Evolutionary conservation across 2,888 invertebrate species (phyloP), one percentile per base, ranked within the genome.

Genomic region (Ametastegia equiseti): DNA sequence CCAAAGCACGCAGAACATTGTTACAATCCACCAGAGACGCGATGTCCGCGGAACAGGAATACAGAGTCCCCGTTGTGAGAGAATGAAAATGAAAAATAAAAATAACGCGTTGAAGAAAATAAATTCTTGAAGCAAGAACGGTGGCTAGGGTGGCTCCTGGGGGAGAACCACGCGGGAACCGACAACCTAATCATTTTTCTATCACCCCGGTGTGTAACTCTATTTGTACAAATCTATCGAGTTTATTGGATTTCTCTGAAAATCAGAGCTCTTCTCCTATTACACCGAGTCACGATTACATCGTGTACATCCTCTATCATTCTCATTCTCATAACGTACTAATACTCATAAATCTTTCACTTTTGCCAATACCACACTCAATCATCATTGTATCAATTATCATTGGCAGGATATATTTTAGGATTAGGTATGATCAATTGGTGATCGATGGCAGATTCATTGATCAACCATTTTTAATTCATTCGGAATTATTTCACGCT

Each of bases 101-200:
- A 67, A 60, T 19, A 19, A 33, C 15, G 23, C 15, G 3, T 11
- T 67, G 7, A 19, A 36, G 30, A 67, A 67, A 39, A 67, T 39
- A 67, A 67, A 67, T 67, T 36, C 65, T 67, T 39, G 36, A n/a
- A 9, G 65, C 0, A 67, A 36, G 30, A 30, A 9, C 19, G 67
- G 39, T 19, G 67, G 19, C 23, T 7, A 2, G n/a, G n/a, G 3
- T 23, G 23, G 19, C 33, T 33, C 47, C n/a, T 6, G 50, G 50
- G 50, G 50, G 54, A 73, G 11, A 73, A 71, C 15, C 42, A n/a
- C n/a, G 69, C 19, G 30, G 15, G 54, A 15, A 11, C 27, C 54
- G 33, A 54, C 33, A 75, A 75, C 54, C 75, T 75, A 75, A 75
- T 75, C 15, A 75, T 75, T 75, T 75, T 75, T 75, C 75, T 75